Evolutionary conservation across 2,113 vertebrate genomes (phyloP), one percentile per base, ranked within the genome.

Genomic region (Dendrocopos noguchii): DNA sequence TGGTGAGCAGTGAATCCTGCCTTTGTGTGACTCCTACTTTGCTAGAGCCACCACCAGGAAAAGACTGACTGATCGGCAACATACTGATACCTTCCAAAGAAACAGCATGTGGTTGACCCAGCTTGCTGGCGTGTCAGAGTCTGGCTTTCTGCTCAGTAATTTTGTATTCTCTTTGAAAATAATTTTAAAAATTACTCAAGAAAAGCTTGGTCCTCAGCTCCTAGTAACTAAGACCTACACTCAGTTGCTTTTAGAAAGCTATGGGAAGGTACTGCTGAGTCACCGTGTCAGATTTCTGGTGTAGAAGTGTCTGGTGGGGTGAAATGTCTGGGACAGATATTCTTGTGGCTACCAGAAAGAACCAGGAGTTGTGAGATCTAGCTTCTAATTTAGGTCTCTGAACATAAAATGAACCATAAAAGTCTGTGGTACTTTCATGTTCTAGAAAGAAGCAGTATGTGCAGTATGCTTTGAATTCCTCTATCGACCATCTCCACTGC

Each of bases 111-210:
- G n/a, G 79, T 87, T 76, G 28, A 70, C 60, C 64, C 52, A 1
- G 22, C 42, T 66, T 76, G 25, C 21, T 25, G 3, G 39, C 6
- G 4, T 3, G 9, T 52, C 18, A 70, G 7, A 11, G 27, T 29
- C 74, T 95, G 67, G 24, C 25, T 92, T 93, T 91, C 78, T 92
- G 80, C 53, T 64, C 70, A 71, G 31, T 67, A 13, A 66, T 77
- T 82, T 81, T 60, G 28, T 61, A 53, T 76, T 52, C 9, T 31
- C 46, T 59, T 87, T 73, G 55, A 65, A 90, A 81, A 76, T 24
- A 36, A n/a, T 70, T 25, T 0, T 5, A 24, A 46, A 95, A 87
- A 28, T 31, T 2, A 34, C 52, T 79, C 21, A 29, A 52, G 18
- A 7, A 42, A 76, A 84, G 16, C 4, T 74, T 3, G 1, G 4